phyloP scores from a whole-genome alignment of 2,888 invertebrate genomes.

The Micoletzkya japonica region DNA sequence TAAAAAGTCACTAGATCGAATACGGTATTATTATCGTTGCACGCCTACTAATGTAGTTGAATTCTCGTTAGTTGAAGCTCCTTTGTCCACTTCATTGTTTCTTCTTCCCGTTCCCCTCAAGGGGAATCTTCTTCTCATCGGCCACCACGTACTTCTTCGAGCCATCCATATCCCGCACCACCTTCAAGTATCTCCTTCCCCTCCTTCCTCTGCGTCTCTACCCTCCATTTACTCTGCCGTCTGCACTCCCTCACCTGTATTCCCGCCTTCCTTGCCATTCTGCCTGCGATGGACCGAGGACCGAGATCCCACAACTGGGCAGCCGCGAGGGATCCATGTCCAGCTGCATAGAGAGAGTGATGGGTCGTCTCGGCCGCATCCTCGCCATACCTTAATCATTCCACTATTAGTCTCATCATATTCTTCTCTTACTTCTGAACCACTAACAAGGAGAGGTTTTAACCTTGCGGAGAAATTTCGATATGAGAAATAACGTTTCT shows the following conservation, averaged over 20 bases:
- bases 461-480: neutral
- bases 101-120: neutral
- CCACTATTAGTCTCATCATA: neutral
- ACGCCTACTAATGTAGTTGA: too few species aligned
- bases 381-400: conserved; percentile 72
- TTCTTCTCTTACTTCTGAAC: neutral
- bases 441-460: neutral
- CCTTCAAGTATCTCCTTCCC: neutral
- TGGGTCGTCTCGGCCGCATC: conserved; percentile 74
- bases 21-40: too few species aligned
- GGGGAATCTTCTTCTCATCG: conserved; percentile 14
- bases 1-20: too few species aligned
- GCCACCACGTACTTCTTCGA: conserved; percentile 17
- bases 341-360: conserved; percentile 74
- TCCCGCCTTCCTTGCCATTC: conserved; percentile 73
- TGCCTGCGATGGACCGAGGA: conserved; percentile 75
- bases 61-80: neutral
- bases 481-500: neutral
- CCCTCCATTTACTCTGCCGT: neutral
- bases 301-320: conserved; percentile 74
- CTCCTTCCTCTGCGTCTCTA: neutral
- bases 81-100: neutral
- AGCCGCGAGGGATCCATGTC: conserved; percentile 74
- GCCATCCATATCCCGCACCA: conserved; percentile 21
- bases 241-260: conserved; percentile 66